A percentile compares a stretch with the other conserved stretches of the same genome.
Evolutionary conservation across 2,888 invertebrate species (phyloP).

Genomic region (Malachius bipustulatus): DNA sequence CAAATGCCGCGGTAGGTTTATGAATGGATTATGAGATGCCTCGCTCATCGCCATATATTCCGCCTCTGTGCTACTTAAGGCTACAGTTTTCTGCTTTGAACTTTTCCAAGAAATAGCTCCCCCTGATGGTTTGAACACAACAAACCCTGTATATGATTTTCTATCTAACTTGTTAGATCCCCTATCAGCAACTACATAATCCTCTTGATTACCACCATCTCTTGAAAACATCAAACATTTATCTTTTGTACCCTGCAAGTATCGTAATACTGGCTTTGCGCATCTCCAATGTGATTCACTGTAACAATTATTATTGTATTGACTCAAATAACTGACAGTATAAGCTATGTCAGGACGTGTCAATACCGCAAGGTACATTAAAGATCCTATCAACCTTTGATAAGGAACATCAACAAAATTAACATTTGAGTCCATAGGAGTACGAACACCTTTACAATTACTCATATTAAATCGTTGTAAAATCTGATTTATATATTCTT

Average conservation of each 20-base stretch:
- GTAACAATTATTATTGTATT: conserved; percentile 19
- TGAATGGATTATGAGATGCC: too few relatives aligned
- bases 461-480: conserved; percentile 12
- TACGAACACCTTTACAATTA: conserved; percentile 11
- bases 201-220: conserved; percentile 10
- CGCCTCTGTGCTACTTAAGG: conserved; percentile 23
- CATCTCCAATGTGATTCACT: conserved; percentile 15
- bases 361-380: too few relatives aligned
- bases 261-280: conserved; percentile 16
- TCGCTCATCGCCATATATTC: conserved; percentile 23
- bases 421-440: conserved; percentile 15
- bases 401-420: too few relatives aligned
- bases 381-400: too few relatives aligned
- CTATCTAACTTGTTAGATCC: conserved; percentile 18
- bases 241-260: conserved; percentile 16
- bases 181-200: conserved; percentile 18
- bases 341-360: too few relatives aligned
- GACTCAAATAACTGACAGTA: conserved; percentile 15
- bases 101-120: conserved; percentile 22
- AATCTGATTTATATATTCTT: conserved; percentile 11
- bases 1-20: too few relatives aligned
- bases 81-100: too few relatives aligned
- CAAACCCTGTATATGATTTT: conserved; percentile 31
- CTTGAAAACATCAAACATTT: conserved; percentile 13
- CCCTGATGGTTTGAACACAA: conserved; percentile 19